Percentiles rank a stretch among this genome's conserved stretches.
These are phyloP conservation scores for Diorhabda elongata DNA, from an alignment of 1,140 invertebrate species.

Conservation along the genomic window DNA sequence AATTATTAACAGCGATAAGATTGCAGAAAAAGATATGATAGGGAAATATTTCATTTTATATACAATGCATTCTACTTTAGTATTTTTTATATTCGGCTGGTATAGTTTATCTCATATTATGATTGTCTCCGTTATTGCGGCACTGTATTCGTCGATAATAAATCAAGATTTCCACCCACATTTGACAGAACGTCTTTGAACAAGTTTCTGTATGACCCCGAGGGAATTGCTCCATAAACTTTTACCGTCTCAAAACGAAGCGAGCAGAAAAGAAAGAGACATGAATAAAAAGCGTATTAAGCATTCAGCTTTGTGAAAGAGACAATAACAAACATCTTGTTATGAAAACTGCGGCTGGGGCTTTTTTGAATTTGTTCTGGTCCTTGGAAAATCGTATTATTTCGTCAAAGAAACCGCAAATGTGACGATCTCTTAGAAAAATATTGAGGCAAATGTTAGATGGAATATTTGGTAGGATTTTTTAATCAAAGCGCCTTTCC, in stretches of 20 bases:
- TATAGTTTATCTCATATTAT: too few species aligned
- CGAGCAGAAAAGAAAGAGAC: background rate
- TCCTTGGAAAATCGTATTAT: constrained; percentile 2
- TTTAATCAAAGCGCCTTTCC: background rate
- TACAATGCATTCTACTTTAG: too few species aligned
- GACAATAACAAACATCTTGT: constrained; percentile 2
- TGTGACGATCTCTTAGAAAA: background rate
- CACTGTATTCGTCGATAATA: background rate
- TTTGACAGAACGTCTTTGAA: constrained; percentile 2
- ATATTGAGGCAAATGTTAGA: background rate
- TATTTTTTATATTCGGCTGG: too few species aligned
- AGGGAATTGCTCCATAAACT: constrained; percentile 1
- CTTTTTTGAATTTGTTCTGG: background rate
- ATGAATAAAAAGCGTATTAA: constrained; percentile 3
- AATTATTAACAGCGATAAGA: too few species aligned
- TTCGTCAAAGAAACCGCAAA: constrained; percentile 2
- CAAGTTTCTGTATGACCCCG: background rate
- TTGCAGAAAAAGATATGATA: too few species aligned
- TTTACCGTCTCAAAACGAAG: background rate
- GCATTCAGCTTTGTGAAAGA: constrained; percentile 1
- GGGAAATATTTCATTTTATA: too few species aligned
- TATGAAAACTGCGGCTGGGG: constrained; percentile 1
- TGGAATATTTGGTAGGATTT: background rate
- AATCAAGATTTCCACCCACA: background rate
- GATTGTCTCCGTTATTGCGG: background rate